phyloP scores from a whole-genome alignment of 2,888 invertebrate genomes.

The Phrixothrix hirtus region DNA sequence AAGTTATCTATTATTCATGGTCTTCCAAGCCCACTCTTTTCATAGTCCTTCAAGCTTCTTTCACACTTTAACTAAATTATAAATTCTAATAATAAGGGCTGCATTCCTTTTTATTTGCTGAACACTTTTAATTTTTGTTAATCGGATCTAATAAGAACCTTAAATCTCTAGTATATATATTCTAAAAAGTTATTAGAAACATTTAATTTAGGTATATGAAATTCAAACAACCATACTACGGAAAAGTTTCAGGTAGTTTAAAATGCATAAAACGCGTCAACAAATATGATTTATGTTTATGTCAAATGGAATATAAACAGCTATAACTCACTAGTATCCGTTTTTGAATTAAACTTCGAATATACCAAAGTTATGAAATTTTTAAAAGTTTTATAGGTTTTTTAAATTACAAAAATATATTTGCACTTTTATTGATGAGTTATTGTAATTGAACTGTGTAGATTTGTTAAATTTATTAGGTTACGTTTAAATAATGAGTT shows the following conservation, averaged over 20 bases:
- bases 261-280: conserved; percentile 21
- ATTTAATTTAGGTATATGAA: too few relatives aligned
- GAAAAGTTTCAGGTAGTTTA: conserved; percentile 17
- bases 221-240: not conserved
- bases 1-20: conserved; percentile 30
- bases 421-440: too few relatives aligned
- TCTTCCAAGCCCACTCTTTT: conserved; percentile 11
- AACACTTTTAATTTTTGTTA: too few relatives aligned
- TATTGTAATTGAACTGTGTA: too few relatives aligned
- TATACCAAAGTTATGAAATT: conserved; percentile 15
- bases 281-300: conserved; percentile 16
- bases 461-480: too few relatives aligned
- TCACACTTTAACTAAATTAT: conserved; percentile 6
- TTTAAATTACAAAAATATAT: too few relatives aligned
- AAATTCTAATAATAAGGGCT: conserved; percentile 4
- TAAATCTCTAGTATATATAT: too few relatives aligned
- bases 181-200: too few relatives aligned
- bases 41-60: conserved; percentile 5
- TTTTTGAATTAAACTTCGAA: conserved; percentile 18
- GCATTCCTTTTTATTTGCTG: not conserved
- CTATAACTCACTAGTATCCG: conserved; percentile 15
- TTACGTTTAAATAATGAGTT: too few relatives aligned
- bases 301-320: conserved; percentile 18
- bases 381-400: conserved; percentile 18
- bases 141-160: too few relatives aligned